phyloP scores from a whole-genome alignment of 35 echinoderm and acorn worm genomes.

The Ophioderma brevispina region DNA sequence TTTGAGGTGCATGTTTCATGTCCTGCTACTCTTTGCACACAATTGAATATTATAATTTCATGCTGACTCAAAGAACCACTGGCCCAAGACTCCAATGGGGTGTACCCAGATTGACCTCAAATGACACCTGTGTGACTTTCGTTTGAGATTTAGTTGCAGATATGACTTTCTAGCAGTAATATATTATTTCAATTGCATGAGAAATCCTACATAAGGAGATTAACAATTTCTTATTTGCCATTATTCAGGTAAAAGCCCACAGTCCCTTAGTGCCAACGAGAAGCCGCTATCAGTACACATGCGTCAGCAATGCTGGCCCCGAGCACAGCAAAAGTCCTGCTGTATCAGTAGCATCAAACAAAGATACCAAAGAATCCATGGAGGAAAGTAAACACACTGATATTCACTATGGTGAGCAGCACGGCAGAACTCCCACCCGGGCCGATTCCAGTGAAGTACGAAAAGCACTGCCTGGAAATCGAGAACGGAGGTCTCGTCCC shows the following conservation, averaged over 20 bases:
- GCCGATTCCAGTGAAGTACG: slow-evolving; percentile 58
- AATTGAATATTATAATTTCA: too few relatives aligned
- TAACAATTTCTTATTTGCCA: too few relatives aligned
- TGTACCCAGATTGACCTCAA: too few relatives aligned
- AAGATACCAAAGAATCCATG: slow-evolving; percentile 19
- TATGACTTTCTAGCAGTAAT: too few relatives aligned
- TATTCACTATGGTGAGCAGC: not conserved
- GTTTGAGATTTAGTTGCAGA: too few relatives aligned
- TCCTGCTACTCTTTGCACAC: too few relatives aligned
- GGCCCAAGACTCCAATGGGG: too few relatives aligned
- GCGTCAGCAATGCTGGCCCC: not conserved
- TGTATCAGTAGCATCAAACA: not conserved
- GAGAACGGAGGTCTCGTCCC: not conserved
- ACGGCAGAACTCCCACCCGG: slow-evolving; percentile 7
- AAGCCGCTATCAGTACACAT: not conserved
- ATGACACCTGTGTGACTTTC: too few relatives aligned
- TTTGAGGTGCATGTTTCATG: too few relatives aligned
- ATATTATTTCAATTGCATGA: too few relatives aligned
- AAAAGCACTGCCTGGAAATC: not conserved
- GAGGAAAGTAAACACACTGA: not conserved
- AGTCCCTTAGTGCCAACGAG: not conserved
- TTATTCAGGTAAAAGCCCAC: not conserved
- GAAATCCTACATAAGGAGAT: too few relatives aligned
- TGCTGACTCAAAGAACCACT: too few relatives aligned
- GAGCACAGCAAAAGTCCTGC: not conserved